Conservation (phyloP, 2,113 vertebrate genomes). For the Grallaria varia region DNA sequence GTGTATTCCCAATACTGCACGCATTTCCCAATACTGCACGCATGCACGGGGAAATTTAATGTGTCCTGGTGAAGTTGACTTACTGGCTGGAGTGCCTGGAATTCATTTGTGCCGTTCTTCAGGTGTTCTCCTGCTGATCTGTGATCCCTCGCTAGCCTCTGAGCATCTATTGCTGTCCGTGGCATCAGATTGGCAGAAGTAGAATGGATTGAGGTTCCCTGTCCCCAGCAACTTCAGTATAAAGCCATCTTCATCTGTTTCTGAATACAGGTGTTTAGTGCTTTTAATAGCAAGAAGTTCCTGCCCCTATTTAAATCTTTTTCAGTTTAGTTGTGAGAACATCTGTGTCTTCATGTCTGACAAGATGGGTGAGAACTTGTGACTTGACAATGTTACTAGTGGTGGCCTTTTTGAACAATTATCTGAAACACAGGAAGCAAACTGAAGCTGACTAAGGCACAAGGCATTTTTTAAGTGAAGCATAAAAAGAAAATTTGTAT, state of each 20-base stretch:
- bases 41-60: background rate
- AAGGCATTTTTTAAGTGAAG: background rate
- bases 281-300: background rate
- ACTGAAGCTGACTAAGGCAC: background rate
- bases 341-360: background rate
- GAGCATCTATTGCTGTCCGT: background rate
- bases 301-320: background rate
- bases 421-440: background rate
- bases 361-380: background rate
- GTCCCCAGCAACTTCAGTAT: background rate
- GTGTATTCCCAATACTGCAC: fast-evolving
- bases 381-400: background rate
- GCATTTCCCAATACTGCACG: fast-evolving
- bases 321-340: background rate
- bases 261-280: background rate
- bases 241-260: background rate
- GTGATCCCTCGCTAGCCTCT: too few species aligned
- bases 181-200: background rate
- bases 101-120: background rate
- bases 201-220: background rate
- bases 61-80: background rate
- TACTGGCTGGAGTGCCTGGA: too few species aligned
- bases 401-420: background rate
- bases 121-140: background rate
- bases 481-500: background rate